Base-by-base conservation (phyloP, 2,888 invertebrate genomes). In the Steinernema carpocapsae region DNA sequence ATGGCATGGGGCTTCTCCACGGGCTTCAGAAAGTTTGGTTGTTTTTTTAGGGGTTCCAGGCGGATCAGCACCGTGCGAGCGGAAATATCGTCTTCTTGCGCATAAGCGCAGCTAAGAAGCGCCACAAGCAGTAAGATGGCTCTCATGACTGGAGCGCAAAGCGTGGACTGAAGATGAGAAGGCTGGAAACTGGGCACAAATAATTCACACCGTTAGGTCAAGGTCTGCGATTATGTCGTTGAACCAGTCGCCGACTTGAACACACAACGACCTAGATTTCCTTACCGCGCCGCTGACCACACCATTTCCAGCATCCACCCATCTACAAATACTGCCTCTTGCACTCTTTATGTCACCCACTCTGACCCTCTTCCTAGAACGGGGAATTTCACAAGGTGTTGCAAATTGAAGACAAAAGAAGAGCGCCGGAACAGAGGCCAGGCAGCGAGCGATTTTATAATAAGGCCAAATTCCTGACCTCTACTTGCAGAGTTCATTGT, bases 1-100 rank as follows among this genome's bases (percentile, higher is more conserved):
- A 83, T 77, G 29, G 85, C 83, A 26, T 82, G 82, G 51, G 85
- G 85, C 29, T 85, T 82, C 14, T 76, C 79, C 26, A 79, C 80
- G 75, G 74, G 74, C 10, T 72, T 43, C 76, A 75, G 71, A 56
- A 78, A 77, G 48, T 24, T 64, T 7, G 77, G 76, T 48, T 72
- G 73, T 17, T 29, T 72, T 29, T 56, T 72, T 3, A 32, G 76
- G 26, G 79, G 76, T 32, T 82, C 82, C 51, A 80, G 70, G 26
- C 79, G 56, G 71, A 80, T 76, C 14, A 80, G 70, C 19, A 80
- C 80, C 17, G 80, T 76, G 22, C 76, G 72, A 42, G 74, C 73
- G 17, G 81, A 70, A 0, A 71, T 59, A 45, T 74, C 74, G 45
- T 73, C 78, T 37, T 37, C 37, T 51, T 73, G 74, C 14, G 64